Evolutionary conservation across 2,113 vertebrate genomes (phyloP).

Genomic region (Xenus cinereus): DNA sequence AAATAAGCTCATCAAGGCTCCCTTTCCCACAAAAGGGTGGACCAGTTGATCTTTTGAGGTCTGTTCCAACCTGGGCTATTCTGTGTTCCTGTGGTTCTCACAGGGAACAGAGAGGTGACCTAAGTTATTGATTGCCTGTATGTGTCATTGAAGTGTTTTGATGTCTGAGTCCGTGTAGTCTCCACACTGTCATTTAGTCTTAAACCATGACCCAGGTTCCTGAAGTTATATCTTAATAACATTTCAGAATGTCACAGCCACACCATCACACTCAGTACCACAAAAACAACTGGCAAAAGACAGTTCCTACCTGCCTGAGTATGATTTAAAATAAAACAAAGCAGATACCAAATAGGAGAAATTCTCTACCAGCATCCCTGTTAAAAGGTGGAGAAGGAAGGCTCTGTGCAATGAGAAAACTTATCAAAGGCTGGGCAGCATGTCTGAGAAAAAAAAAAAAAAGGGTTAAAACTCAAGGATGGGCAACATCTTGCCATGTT

Average conservation of each 20-base stretch:
- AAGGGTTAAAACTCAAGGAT: fast-evolving
- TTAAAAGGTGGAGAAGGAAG: neutral
- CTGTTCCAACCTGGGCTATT: neutral
- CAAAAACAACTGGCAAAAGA: neutral
- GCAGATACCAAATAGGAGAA: neutral
- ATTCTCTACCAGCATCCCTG: neutral
- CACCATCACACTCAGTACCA: neutral
- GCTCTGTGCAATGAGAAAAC: neutral
- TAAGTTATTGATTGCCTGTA: neutral
- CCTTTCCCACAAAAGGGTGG: neutral
- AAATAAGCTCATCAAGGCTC: neutral
- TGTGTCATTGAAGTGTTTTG: neutral
- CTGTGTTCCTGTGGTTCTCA: neutral
- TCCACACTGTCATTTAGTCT: neutral
- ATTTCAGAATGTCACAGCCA: neutral
- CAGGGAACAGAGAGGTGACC: neutral
- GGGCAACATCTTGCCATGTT: neutral
- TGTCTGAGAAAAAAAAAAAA: neutral
- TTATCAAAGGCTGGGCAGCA: neutral
- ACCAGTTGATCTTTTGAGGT: neutral
- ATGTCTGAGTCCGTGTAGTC: neutral
- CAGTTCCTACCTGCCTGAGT: neutral
- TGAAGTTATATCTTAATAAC: neutral
- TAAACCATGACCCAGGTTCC: neutral
- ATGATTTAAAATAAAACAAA: neutral